A percentile compares a stretch with the other conserved stretches of the same genome.
phyloP scores from a whole-genome alignment of 2,113 vertebrate genomes.

The Trematocara variabile region DNA sequence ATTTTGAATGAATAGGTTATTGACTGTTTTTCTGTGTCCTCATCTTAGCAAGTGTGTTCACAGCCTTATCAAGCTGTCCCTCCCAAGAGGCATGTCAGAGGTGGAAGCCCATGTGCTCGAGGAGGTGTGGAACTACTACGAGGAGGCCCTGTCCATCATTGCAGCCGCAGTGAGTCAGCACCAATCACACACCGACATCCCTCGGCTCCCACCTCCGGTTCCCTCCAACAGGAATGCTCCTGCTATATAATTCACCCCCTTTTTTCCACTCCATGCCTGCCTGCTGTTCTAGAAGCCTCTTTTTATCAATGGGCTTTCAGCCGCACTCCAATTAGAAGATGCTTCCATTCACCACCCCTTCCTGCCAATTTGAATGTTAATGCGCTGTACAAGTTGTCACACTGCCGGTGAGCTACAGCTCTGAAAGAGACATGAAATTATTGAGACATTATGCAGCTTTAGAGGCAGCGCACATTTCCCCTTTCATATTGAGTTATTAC shows the following conservation, averaged over 20 bases:
- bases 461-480: conserved; percentile 50
- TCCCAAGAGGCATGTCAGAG: conserved; percentile 75
- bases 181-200: conserved; percentile 39
- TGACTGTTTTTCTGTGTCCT: not conserved
- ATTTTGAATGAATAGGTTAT: not conserved
- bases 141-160: conserved; percentile 81
- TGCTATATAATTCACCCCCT: conserved; percentile 68
- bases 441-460: conserved; percentile 45
- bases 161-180: conserved; percentile 78
- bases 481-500: conserved; percentile 42
- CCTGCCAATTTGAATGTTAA: conserved; percentile 75
- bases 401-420: conserved; percentile 56
- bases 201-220: conserved; percentile 37
- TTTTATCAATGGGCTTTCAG: conserved; percentile 75
- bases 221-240: conserved; percentile 17
- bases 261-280: conserved; percentile 50
- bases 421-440: conserved; percentile 65
- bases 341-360: conserved; percentile 75
- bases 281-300: conserved; percentile 63
- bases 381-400: conserved; percentile 60
- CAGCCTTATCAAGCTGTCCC: conserved; percentile 83
- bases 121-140: conserved; percentile 84
- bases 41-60: conserved; percentile 82
- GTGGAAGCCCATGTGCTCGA: conserved; percentile 75
- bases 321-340: conserved; percentile 73